Conservation (phyloP, 2,888 invertebrate species). For the Acanthopleura granulata region DNA sequence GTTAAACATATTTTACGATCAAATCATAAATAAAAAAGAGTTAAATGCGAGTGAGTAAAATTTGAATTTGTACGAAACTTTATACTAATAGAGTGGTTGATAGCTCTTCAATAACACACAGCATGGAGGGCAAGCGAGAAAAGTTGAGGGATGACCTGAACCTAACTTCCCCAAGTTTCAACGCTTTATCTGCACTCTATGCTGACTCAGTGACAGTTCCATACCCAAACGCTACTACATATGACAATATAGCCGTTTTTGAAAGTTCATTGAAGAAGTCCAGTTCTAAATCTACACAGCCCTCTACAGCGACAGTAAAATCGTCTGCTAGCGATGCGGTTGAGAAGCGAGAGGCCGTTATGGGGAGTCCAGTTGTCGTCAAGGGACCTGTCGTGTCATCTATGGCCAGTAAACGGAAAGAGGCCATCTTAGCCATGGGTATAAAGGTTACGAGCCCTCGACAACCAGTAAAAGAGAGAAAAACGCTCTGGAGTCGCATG, state of each 20-base stretch:
- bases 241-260: conserved; percentile 51
- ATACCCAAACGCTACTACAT: conserved; percentile 38
- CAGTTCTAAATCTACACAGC: too few relatives aligned
- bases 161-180: conserved; percentile 46
- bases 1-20: too few relatives aligned
- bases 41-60: too few relatives aligned
- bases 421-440: background rate
- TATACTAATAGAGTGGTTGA: too few relatives aligned
- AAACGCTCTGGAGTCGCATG: background rate
- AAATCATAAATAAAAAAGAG: too few relatives aligned
- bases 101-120: too few relatives aligned
- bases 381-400: background rate
- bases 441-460: background rate
- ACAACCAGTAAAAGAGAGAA: background rate
- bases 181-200: conserved; percentile 47
- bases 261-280: conserved; percentile 35
- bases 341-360: background rate
- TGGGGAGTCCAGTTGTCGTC: conserved; percentile 1
- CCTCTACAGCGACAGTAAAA: background rate
- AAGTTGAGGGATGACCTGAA: conserved; percentile 35
- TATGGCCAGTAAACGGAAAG: conserved; percentile 9
- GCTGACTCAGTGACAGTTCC: conserved; percentile 39
- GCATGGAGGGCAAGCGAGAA: too few relatives aligned
- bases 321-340: background rate
- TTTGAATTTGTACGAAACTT: too few relatives aligned